Conservation (phyloP, 2,888 invertebrate species). For the Maniola hyperantus region DNA sequence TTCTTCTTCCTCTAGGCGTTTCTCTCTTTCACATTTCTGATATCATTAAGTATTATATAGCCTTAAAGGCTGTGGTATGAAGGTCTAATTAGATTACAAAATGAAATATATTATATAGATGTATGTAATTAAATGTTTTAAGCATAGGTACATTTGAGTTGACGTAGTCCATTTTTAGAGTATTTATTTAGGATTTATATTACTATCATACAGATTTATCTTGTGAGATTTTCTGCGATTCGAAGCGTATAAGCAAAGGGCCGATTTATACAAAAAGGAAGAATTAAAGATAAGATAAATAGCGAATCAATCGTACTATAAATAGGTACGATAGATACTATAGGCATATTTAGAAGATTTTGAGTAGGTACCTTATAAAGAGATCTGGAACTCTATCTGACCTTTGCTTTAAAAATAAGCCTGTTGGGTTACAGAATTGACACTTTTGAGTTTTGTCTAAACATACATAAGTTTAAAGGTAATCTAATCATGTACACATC, state of each 20-base stretch:
- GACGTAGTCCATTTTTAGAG: conserved; percentile 32
- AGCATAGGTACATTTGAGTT: conserved; percentile 6
- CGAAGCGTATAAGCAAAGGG: background rate
- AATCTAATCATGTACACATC: background rate
- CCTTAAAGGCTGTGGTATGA: conserved; percentile 73
- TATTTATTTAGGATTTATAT: conserved; percentile 14
- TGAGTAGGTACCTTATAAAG: background rate
- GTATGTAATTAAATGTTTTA: conserved; percentile 35
- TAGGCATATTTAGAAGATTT: background rate
- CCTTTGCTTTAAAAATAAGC: background rate
- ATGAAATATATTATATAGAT: conserved; percentile 37
- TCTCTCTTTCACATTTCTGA: conserved; percentile 48
- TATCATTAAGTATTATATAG: conserved; percentile 48
- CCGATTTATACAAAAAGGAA: background rate
- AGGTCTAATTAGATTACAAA: conserved; percentile 47
- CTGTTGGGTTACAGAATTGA: background rate
- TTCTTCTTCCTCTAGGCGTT: conserved; percentile 53
- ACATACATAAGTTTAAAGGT: conserved; percentile 6
- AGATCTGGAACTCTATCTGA: background rate
- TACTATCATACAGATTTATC: background rate
- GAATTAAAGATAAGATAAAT: background rate
- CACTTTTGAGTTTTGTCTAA: background rate
- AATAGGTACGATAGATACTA: background rate
- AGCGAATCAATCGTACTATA: background rate
- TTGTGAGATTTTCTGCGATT: background rate